Percentiles rank a stretch among this genome's conserved stretches.
Evolutionary conservation across 2,113 vertebrate species (phyloP).

Genomic region (Illadopsis cleaveri): DNA sequence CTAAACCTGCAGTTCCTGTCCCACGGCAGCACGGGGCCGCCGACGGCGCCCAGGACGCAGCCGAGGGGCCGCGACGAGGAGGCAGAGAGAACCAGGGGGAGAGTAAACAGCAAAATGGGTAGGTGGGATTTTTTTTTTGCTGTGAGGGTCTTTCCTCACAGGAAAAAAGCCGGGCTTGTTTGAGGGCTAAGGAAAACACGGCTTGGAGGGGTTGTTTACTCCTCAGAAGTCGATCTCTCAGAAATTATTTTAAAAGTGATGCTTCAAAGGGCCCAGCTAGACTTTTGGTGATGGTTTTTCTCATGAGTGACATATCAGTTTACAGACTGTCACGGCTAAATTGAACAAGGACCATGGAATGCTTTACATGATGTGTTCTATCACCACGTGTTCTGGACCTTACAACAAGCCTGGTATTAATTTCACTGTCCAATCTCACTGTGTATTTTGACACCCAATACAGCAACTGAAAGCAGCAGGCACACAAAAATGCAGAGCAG

Average conservation of each 20-base stretch:
- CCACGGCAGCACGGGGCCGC: slow-evolving; percentile 85
- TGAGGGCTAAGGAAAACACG: not conserved
- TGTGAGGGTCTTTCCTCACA: slow-evolving; percentile 54
- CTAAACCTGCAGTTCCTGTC: slow-evolving; percentile 83
- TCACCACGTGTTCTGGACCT: slow-evolving; percentile 1
- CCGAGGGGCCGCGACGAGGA: slow-evolving; percentile 90
- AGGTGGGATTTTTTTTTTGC: slow-evolving; percentile 75
- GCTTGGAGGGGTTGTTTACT: not conserved
- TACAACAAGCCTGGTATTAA: not conserved
- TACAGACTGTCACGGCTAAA: not conserved
- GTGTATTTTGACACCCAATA: not conserved
- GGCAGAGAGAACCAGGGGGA: slow-evolving; percentile 85
- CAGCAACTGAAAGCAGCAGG: slow-evolving; percentile 52
- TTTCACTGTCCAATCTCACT: not conserved
- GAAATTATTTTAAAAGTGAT: not conserved
- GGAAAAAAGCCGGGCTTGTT: slow-evolving; percentile 56
- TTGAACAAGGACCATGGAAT: not conserved
- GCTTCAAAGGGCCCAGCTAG: not conserved
- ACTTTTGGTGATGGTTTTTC: not conserved
- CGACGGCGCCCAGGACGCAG: slow-evolving; percentile 85
- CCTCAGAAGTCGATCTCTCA: not conserved
- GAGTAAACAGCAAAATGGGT: slow-evolving; percentile 91
- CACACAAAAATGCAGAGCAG: slow-evolving; percentile 60
- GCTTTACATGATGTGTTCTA: not conserved
- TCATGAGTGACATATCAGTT: rapidly evolving